Conservation (phyloP, 2,888 invertebrate genomes). For the Drosophila planitibia region DNA sequence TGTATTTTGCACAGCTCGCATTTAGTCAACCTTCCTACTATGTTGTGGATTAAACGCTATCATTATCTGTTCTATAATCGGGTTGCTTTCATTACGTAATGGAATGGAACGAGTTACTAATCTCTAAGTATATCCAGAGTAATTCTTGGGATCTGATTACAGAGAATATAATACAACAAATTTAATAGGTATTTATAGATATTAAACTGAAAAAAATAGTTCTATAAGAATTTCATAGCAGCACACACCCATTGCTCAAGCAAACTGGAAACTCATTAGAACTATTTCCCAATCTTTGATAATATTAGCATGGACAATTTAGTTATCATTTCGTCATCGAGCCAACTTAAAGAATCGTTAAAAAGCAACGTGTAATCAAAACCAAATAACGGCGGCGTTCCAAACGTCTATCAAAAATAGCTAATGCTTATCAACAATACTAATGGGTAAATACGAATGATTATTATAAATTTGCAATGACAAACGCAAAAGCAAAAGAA, state of each 20-base stretch:
- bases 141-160: background rate
- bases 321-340: conserved; percentile 23
- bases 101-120: background rate
- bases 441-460: conserved; percentile 35
- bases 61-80: conserved; percentile 20
- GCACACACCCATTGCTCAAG: background rate
- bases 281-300: background rate
- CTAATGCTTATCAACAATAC: conserved; percentile 36
- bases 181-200: background rate
- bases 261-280: background rate
- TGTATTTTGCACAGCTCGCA: conserved; percentile 8
- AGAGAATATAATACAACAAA: background rate
- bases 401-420: background rate
- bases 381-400: background rate
- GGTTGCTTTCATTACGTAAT: background rate
- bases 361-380: background rate
- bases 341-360: background rate
- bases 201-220: background rate
- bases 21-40: conserved; percentile 25
- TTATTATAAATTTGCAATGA: conserved; percentile 34
- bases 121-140: background rate
- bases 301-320: background rate
- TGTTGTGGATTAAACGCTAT: conserved; percentile 25
- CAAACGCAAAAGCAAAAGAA: background rate
- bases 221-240: background rate